Base-by-base conservation (phyloP, 2,113 vertebrate genomes). In the Pteropus alecto region DNA sequence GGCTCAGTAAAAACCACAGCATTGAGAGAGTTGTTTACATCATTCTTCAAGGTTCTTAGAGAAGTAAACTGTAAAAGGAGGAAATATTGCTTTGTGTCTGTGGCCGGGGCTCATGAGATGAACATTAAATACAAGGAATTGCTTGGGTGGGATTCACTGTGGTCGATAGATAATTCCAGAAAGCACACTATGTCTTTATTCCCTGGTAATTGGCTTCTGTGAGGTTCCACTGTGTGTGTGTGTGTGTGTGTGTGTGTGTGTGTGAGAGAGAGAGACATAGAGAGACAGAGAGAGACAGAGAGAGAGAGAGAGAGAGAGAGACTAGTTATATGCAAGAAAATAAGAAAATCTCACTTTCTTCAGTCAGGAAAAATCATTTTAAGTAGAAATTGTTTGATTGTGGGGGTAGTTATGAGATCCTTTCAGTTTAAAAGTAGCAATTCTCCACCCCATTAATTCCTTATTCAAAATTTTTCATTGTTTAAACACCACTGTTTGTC, bases 401-500 rank as follows among this genome's bases (percentile, higher is more conserved):
- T 67, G 46, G 43, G 26, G 41, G 56, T 87, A 56, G 46, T 95
- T 93, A 77, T 65, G 65, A 56, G 35, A 76, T 84, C 12, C 67
- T 94, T 95, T 97, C 91, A 94, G 61, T 61, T 86, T 96, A 92
- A 90, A 94, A 95, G 86, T 46, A 96, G 93, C 88, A 95, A 58
- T 98, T 96, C 96, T 89, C 83, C 33, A 67, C 73, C 38, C 88
- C 88, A 96, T 96, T 97, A 97, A 95, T 96, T 94, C 58, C 61
- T 58, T 86, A 93, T 92, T 93, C 88, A 93, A 67, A 96, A 24
- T 89, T 96, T 58, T 54, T 94, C 68, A 70, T 95, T 95, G 84
- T 93, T 97, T 97, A 95, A 98, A 93, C 41, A 58, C 43, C 8
- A 7, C 56, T 90, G 86, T 98, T 94, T 95, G 74, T 97, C 86